Conservation (phyloP, 2,888 invertebrate species). For the Callinectes sapidus region DNA sequence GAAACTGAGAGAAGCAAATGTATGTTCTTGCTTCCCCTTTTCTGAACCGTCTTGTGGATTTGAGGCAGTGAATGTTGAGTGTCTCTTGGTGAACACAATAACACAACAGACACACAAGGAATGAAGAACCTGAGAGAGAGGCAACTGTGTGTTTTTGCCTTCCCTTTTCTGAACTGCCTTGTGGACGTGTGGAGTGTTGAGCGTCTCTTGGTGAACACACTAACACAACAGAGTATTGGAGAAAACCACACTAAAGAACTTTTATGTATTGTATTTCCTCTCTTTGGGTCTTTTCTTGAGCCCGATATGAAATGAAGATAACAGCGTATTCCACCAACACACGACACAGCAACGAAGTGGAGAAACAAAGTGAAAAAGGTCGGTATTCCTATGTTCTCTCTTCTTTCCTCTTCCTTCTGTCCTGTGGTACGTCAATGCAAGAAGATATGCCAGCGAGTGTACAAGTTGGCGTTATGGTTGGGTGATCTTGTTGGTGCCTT, state of each 20-base stretch:
- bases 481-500: background rate
- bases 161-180: no score
- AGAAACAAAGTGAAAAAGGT: background rate
- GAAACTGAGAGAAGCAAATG: no score
- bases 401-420: background rate
- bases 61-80: no score
- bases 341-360: background rate
- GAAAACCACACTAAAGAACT: background rate
- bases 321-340: background rate
- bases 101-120: background rate
- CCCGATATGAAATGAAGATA: background rate
- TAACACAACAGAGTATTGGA: background rate
- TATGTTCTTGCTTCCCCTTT: no score
- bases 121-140: no score
- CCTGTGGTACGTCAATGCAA: background rate
- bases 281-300: background rate
- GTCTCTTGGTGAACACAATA: no score
- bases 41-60: no score
- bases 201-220: no score
- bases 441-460: background rate
- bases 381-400: background rate
- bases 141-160: no score
- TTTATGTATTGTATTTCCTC: background rate
- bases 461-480: background rate
- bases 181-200: no score